phyloP scores from a whole-genome alignment of 2,113 vertebrate species.

The Syngnathus floridae region DNA sequence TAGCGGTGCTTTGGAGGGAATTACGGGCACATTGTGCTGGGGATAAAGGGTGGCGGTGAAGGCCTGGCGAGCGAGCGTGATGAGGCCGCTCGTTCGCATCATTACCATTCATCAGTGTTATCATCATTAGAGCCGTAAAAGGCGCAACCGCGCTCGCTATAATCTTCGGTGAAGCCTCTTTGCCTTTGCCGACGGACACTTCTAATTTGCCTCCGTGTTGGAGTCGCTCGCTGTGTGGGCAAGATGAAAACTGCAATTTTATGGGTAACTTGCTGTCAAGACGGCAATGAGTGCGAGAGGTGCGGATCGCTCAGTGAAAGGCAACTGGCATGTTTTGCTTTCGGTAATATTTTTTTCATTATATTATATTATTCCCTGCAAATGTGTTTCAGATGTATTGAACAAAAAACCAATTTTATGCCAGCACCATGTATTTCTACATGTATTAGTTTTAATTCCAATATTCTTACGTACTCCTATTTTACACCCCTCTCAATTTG shows the following conservation, averaged over 20 bases:
- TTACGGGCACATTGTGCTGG: conserved; percentile 25
- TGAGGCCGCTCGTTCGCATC: conserved; percentile 23
- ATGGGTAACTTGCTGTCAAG: conserved; percentile 39
- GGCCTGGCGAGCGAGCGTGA: conserved; percentile 4
- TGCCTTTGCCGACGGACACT: conserved; percentile 10
- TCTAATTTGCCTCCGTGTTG: conserved; percentile 40
- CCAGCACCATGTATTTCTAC: too few relatives aligned
- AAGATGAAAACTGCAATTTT: conserved; percentile 51
- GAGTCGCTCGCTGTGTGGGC: conserved; percentile 17
- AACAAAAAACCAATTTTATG: not conserved
- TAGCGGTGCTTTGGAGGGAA: conserved; percentile 25
- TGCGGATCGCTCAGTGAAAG: conserved; percentile 18
- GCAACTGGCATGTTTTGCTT: not conserved
- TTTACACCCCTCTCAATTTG: not conserved
- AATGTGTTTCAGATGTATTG: conserved; percentile 15
- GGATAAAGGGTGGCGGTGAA: conserved; percentile 16
- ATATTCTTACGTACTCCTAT: not conserved
- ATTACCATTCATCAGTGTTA: conserved; percentile 34
- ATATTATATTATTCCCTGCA: conserved; percentile 10
- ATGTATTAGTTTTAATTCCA: not conserved
- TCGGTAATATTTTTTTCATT: not conserved
- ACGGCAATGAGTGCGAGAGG: conserved; percentile 14
- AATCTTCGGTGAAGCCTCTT: conserved; percentile 2
- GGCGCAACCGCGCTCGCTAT: conserved; percentile 1
- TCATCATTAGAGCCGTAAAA: conserved; percentile 34